These are phyloP conservation scores for Microtus richardsoni DNA, from an alignment of 2,113 vertebrate species.

Conservation along the genomic window DNA sequence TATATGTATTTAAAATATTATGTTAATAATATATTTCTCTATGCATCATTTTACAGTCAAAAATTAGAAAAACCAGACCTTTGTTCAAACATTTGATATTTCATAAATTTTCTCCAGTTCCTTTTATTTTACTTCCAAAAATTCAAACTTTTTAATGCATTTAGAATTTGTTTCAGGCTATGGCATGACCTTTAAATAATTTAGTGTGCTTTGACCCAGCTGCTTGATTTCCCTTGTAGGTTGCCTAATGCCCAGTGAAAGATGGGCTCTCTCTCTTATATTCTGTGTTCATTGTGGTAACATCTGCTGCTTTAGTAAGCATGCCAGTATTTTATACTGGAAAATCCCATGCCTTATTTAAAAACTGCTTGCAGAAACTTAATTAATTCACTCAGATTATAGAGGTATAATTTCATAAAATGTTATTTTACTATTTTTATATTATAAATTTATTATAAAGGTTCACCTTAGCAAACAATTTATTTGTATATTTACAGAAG, in stretches of 20 bases:
- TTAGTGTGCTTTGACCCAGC: constrained; percentile 56
- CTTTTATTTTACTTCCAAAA: constrained; percentile 57
- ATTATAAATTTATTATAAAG: background rate
- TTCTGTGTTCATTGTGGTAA: constrained; percentile 58
- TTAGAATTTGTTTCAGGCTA: constrained; percentile 60
- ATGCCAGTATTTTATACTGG: constrained; percentile 34
- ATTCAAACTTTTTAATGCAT: constrained; percentile 45
- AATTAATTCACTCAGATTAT: background rate
- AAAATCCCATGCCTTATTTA: constrained; percentile 3
- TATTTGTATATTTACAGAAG: background rate
- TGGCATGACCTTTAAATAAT: constrained; percentile 67
- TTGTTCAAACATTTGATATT: constrained; percentile 20
- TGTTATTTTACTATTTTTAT: background rate
- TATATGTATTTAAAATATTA: background rate
- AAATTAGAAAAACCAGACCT: background rate
- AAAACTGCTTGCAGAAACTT: background rate
- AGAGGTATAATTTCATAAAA: background rate
- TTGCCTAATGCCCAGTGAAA: constrained; percentile 67
- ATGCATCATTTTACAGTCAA: constrained; percentile 10
- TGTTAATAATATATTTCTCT: background rate
- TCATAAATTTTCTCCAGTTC: constrained; percentile 25
- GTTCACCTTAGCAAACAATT: background rate
- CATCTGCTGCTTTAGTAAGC: constrained; percentile 73
- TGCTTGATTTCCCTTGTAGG: constrained; percentile 46
- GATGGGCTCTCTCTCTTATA: constrained; percentile 52